Percentiles rank a stretch among this genome's conserved stretches.
Conservation (phyloP, 2,113 vertebrate genomes). For the Syrrhaptes paradoxus region DNA sequence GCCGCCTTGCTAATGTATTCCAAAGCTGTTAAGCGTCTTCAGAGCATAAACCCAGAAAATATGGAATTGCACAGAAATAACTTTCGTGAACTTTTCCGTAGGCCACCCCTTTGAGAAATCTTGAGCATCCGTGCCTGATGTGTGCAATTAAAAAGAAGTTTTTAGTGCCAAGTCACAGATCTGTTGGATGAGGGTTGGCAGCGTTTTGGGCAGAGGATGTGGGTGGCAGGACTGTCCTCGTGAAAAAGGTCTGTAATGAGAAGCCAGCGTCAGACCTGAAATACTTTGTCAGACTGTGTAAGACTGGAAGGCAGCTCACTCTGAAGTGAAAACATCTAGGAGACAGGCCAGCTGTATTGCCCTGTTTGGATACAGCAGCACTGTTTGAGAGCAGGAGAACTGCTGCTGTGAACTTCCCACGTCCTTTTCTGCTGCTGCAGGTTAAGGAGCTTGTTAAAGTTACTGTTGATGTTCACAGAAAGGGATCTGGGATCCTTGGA, state of each 20-base stretch:
- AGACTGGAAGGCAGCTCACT: neutral
- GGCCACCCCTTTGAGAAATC: neutral
- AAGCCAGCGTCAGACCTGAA: neutral
- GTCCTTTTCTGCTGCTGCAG: neutral
- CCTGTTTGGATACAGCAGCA: neutral
- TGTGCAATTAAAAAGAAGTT: neutral
- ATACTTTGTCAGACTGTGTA: neutral
- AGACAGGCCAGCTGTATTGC: neutral
- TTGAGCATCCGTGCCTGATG: neutral
- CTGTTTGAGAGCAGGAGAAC: neutral
- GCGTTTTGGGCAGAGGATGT: accelerated
- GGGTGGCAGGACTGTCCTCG: accelerated
- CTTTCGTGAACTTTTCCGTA: neutral
- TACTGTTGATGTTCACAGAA: neutral
- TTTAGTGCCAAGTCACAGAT: neutral
- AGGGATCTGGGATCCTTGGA: neutral
- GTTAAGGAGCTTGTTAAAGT: neutral
- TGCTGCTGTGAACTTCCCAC: neutral
- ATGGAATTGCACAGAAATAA: neutral
- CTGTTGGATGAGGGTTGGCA: neutral
- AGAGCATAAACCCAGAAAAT: neutral
- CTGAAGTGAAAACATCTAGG: neutral
- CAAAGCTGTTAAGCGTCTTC: neutral
- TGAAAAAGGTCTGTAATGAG: neutral
- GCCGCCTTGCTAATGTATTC: neutral